Evolutionary conservation across 2,113 vertebrate species (phyloP).

Genomic region (Cervus canadensis): DNA sequence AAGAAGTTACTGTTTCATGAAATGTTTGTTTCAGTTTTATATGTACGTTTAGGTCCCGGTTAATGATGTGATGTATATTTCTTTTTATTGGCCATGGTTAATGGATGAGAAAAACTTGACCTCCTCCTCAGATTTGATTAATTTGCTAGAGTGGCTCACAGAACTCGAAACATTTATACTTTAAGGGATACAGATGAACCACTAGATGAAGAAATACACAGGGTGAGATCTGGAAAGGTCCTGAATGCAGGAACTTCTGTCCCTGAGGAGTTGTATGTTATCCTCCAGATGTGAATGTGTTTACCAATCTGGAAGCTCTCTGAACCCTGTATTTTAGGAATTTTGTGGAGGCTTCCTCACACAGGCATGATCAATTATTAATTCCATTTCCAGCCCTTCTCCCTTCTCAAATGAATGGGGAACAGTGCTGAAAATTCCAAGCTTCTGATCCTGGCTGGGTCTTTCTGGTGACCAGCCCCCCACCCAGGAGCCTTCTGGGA

Average conservation of each 20-base stretch:
- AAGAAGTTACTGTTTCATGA: neutral
- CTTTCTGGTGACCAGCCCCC: neutral
- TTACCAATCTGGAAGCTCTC: neutral
- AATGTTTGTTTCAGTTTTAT: neutral
- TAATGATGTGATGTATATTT: neutral
- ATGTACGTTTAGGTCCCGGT: neutral
- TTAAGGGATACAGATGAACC: neutral
- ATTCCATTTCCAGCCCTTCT: neutral
- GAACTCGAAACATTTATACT: neutral
- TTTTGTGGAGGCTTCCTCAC: neutral
- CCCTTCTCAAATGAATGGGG: neutral
- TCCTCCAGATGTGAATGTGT: neutral
- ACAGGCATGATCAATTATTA: neutral
- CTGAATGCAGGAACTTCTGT: neutral
- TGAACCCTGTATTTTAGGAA: neutral
- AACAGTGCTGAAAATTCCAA: neutral
- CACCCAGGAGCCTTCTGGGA: neutral
- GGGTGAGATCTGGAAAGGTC: neutral
- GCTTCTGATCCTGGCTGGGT: neutral
- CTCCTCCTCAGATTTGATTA: neutral
- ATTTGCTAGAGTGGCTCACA: neutral
- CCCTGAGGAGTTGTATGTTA: neutral
- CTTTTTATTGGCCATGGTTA: neutral
- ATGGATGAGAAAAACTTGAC: neutral
- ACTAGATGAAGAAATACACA: neutral